Percentiles rank a stretch among this genome's conserved stretches.
phyloP scores from a whole-genome alignment of 2,113 vertebrate genomes.

The Synodontis membranacea region DNA sequence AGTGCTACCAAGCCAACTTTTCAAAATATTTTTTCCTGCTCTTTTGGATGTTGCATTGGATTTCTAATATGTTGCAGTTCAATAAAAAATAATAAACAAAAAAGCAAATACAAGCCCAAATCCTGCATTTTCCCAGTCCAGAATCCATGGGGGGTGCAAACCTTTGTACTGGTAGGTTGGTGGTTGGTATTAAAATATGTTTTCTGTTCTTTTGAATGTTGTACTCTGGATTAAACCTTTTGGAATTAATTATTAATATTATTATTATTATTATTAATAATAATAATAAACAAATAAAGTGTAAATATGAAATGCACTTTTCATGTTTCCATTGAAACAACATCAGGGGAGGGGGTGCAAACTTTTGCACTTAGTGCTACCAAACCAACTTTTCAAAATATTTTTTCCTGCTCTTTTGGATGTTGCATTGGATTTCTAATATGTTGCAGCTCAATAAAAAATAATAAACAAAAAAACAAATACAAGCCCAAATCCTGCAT shows the following conservation, averaged over 20 bases:
- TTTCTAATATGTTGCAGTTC: not conserved
- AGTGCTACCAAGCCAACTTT: not conserved
- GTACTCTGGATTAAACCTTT: not conserved
- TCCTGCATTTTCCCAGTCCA: not conserved
- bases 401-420: not conserved
- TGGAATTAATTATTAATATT: no score
- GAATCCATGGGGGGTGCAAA: not conserved
- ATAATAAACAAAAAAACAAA: not conserved
- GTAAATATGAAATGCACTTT: not conserved
- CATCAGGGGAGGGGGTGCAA: not conserved
- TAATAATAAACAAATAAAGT: no score
- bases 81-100: not conserved
- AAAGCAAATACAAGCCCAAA: not conserved
- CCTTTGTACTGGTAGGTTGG: not conserved
- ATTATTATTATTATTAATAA: no score
- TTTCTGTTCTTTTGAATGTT: not conserved
- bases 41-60: not conserved
- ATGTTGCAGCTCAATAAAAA: not conserved
- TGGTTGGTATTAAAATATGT: no score
- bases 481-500: not conserved
- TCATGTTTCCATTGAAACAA: not conserved
- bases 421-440: not conserved
- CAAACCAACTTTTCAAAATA: not conserved
- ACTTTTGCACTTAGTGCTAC: not conserved
- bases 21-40: not conserved